Conservation (phyloP, 2,113 vertebrate genomes). For the Oxygymnocypris stewartii region DNA sequence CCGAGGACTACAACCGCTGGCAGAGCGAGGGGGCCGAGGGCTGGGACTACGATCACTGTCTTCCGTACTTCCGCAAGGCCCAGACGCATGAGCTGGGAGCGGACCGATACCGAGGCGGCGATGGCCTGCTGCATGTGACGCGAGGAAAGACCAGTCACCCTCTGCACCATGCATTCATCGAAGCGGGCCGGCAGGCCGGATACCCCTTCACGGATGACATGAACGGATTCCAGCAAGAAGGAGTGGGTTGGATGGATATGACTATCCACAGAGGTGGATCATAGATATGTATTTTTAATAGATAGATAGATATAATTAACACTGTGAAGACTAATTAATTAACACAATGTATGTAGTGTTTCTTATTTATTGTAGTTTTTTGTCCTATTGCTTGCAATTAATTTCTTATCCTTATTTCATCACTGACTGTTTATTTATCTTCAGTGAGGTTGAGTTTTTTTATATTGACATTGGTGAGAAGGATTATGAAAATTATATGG, state of each 20-base stretch:
- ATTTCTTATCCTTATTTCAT: no score
- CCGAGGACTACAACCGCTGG: conserved; percentile 95
- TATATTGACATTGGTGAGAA: no score
- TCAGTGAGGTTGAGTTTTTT: no score
- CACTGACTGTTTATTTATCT: no score
- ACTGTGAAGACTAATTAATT: no score
- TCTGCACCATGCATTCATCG: conserved; percentile 88
- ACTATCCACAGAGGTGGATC: conserved; percentile 89
- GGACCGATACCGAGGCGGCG: conserved; percentile 83
- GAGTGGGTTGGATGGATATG: conserved; percentile 98
- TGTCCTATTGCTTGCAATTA: no score
- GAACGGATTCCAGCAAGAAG: conserved; percentile 97
- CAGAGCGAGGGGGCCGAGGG: conserved; percentile 81
- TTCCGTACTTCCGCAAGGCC: conserved; percentile 94
- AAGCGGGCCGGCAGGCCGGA: conserved; percentile 86
- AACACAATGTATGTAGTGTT: no score
- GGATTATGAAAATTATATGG: no score
- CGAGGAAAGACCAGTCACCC: conserved; percentile 85
- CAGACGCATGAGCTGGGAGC: conserved; percentile 89
- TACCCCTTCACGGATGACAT: conserved; percentile 95
- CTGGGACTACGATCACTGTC: conserved; percentile 90
- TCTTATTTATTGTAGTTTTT: no score
- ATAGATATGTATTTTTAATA: no score
- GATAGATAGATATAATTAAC: no score
- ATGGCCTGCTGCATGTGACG: conserved; percentile 84